phyloP scores from a whole-genome alignment of 2,113 vertebrate species.

The Recurvirostra avosetta region DNA sequence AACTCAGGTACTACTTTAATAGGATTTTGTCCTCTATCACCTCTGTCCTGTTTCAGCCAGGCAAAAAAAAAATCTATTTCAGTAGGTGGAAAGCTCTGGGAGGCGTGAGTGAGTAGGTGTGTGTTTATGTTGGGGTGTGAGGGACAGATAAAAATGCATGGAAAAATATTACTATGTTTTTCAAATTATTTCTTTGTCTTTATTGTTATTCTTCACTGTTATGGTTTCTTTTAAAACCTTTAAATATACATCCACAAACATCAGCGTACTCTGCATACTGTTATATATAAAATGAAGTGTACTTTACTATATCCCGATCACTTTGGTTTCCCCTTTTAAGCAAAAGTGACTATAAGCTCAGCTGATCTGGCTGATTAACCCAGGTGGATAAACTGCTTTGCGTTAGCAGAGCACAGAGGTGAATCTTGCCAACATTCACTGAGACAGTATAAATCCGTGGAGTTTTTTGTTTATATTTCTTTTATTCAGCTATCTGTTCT shows the following conservation, averaged over 20 bases:
- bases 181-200: neutral
- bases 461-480: neutral
- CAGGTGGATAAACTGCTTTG: neutral
- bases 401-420: neutral
- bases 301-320: neutral
- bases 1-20: neutral
- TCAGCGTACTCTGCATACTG: neutral
- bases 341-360: neutral
- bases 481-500: neutral
- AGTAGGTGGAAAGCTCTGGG: neutral
- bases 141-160: neutral
- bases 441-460: neutral
- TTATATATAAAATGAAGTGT: neutral
- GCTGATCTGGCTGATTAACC: neutral
- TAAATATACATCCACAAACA: neutral
- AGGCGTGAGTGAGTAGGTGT: neutral
- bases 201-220: neutral
- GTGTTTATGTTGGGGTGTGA: neutral
- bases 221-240: neutral
- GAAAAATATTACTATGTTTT: neutral
- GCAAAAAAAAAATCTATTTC: neutral
- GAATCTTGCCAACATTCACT: neutral
- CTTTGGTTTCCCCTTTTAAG: neutral
- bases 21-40: neutral
- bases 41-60: neutral